Conservation (phyloP, 2,113 vertebrate genomes). For the Arothron firmamentum region DNA sequence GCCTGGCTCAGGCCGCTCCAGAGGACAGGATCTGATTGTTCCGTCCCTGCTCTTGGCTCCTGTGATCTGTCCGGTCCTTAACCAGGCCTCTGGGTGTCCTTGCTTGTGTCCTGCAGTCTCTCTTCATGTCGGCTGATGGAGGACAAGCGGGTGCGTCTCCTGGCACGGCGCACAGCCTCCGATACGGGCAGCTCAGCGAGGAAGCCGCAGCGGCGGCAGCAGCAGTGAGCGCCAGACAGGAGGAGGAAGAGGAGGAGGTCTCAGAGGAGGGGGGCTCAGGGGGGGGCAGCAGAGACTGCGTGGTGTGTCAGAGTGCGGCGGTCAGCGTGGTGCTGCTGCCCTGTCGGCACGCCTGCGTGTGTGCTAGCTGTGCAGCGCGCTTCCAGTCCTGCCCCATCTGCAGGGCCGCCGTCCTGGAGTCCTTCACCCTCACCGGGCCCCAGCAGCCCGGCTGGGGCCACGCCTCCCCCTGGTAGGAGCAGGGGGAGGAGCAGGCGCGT, state of each 20-base stretch:
- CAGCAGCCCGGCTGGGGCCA: not conserved
- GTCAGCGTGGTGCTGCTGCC: slow-evolving; percentile 92
- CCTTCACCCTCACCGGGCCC: slow-evolving; percentile 76
- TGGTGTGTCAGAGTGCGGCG: slow-evolving; percentile 88
- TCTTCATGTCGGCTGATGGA: slow-evolving; percentile 90
- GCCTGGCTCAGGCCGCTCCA: no score
- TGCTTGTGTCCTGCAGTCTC: slow-evolving; percentile 76
- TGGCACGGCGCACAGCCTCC: not conserved
- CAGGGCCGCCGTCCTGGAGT: slow-evolving; percentile 86
- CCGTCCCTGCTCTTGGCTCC: no score
- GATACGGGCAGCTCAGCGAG: not conserved
- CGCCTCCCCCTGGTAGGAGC: no score
- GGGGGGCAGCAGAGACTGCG: slow-evolving; percentile 82
- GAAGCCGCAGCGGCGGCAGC: no score
- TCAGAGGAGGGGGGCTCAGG: slow-evolving; percentile 67
- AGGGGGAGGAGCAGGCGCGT: no score
- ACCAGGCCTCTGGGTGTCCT: not conserved
- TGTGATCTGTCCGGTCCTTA: not conserved
- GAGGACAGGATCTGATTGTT: no score
- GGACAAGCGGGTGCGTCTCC: slow-evolving; percentile 12
- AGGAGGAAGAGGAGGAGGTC: slow-evolving; percentile 49
- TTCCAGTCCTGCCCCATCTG: slow-evolving; percentile 96
- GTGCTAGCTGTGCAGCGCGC: slow-evolving; percentile 80
- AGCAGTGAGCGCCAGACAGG: slow-evolving; percentile 28
- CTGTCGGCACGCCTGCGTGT: slow-evolving; percentile 90